Base-by-base conservation (phyloP, 2,113 vertebrate species). In the Nematolebias whitei region DNA sequence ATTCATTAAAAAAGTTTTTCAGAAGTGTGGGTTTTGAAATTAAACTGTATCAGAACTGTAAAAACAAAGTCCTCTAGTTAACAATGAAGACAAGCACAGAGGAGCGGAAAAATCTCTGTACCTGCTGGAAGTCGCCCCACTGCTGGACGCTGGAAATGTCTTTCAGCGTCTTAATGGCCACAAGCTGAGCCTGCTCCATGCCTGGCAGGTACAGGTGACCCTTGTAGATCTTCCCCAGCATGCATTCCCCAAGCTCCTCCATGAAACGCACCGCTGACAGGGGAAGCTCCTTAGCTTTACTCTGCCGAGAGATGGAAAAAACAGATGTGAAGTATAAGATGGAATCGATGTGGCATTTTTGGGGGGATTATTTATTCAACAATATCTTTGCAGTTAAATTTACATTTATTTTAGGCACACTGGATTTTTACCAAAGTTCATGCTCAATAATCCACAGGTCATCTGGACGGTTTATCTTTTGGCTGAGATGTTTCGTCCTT, bases 121-220 rank as follows among this genome's bases (percentile, higher is more conserved):
- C 89, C 88, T 98, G 96, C 78, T 98, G 98, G 85, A 99, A 99
- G 38, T 99, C 98, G 0, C 90, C 87, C 98, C 98, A 99, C 65
- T 95, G 96, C 79, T 97, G 96, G 0, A 93, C 89, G 77, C 91
- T 97, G 83, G 95, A 95, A 53, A 92, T 90, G 81, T 99, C 97
- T 80, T 98, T 99, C 3, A 99, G 85, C 1, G 98, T 99, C 89
- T 99, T 99, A 85, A 99, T 98, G 67, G 97, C 97, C 50, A 98
- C 93, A 0, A 98, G 90, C 83, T 99, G 98, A 1, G 97, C 95
- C 13, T 97, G 96, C 69, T 99, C 96, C 97, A 98, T 99, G 67
- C 97, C 97, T 0, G 98, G 98, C 38, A 98, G 94, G 84, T 98
- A 99, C 74, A 99, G 95, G 49, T 99, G 97, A 18, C 98, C 98